Evolutionary conservation across 2,797 vertebrate genomes (phyloP).

Genomic region (Pygocentrus nattereri): DNA sequence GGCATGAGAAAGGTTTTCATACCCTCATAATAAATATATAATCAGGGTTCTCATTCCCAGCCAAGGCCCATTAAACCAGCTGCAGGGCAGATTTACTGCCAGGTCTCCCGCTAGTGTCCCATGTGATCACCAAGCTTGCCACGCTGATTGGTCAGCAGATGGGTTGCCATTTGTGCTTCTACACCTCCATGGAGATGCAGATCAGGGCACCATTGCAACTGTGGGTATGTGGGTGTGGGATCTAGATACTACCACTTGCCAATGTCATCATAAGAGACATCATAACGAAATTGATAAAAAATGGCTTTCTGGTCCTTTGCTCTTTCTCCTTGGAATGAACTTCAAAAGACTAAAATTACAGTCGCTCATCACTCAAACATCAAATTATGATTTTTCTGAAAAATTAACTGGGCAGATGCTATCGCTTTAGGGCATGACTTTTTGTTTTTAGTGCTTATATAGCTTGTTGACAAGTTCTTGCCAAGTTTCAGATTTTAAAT

Average conservation of each 20-base stretch:
- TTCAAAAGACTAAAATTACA: conserved; percentile 1
- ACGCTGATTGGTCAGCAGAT: conserved; percentile 24
- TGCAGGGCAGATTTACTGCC: conserved; percentile 50
- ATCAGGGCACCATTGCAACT: background rate
- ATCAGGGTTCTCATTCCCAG: conserved; percentile 40
- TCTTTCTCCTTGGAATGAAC: background rate
- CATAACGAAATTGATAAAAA: background rate
- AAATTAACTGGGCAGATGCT: background rate
- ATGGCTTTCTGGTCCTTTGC: background rate
- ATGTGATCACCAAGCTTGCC: conserved; percentile 29
- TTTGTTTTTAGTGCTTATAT: background rate
- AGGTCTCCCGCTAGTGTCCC: conserved; percentile 29
- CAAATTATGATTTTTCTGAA: background rate
- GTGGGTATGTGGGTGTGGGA: background rate
- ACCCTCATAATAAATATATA: conserved; percentile 46
- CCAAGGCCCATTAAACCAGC: conserved; percentile 54
- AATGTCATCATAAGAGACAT: background rate
- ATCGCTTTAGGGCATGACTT: background rate
- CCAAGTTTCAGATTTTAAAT: background rate
- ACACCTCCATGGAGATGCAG: background rate
- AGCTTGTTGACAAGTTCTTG: background rate
- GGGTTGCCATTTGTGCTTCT: conserved; percentile 36
- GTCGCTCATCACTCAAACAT: conserved; percentile 5
- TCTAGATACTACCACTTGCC: background rate
- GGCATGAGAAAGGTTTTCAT: conserved; percentile 35